These are phyloP conservation scores for Chauna torquata DNA, from an alignment of 2,113 vertebrate genomes.

Conservation along the genomic window DNA sequence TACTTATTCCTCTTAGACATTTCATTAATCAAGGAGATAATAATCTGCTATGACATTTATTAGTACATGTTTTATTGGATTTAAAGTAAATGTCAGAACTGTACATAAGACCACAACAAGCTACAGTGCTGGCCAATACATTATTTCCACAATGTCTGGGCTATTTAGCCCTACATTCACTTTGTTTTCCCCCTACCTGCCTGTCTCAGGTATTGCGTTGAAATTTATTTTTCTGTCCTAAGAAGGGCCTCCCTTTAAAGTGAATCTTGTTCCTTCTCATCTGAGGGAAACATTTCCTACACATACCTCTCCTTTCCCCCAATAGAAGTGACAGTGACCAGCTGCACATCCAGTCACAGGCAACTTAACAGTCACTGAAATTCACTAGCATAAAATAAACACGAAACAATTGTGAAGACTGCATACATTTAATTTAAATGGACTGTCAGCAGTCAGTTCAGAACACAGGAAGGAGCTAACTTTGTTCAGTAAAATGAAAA, in stretches of 20 bases:
- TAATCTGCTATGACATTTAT: slow-evolving; percentile 1
- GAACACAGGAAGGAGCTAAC: not conserved
- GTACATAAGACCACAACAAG: not conserved
- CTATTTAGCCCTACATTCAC: not conserved
- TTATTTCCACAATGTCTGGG: not conserved
- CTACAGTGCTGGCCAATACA: not conserved
- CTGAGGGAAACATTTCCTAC: not conserved
- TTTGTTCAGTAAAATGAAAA: not conserved
- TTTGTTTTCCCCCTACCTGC: not conserved
- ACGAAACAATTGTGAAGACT: not conserved
- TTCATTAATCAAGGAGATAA: not conserved
- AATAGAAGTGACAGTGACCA: rapidly evolving
- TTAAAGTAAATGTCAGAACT: slow-evolving; percentile 17
- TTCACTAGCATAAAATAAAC: not conserved
- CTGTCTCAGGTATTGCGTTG: not conserved
- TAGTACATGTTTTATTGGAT: not conserved
- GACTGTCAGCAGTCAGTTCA: not conserved
- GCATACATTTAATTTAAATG: not conserved
- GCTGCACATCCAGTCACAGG: not conserved
- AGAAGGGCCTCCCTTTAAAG: not conserved
- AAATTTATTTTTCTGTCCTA: not conserved
- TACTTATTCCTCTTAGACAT: not conserved
- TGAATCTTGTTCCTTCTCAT: not conserved
- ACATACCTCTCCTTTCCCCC: not conserved
- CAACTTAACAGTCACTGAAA: not conserved